phyloP scores from a whole-genome alignment of 2,113 vertebrate genomes.

The Nibea coibor region DNA sequence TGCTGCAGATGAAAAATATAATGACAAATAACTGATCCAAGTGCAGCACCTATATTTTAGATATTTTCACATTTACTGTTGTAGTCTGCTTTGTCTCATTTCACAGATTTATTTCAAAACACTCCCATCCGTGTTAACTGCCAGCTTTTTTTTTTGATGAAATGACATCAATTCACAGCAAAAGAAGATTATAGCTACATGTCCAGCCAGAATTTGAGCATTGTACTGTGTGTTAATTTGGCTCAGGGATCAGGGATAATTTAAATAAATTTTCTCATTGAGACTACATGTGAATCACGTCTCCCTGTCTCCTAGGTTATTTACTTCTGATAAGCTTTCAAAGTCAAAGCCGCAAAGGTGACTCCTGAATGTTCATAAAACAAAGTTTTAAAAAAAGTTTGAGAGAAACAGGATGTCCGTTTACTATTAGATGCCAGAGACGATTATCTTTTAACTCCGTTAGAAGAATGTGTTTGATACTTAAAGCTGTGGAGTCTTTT shows the following conservation, averaged over 20 bases:
- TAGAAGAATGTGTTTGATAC: background rate
- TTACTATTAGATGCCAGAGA: background rate
- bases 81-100: slow-evolving; percentile 14
- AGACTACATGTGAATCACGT: background rate
- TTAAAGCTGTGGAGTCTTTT: background rate
- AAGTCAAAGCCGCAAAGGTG: background rate
- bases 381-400: background rate
- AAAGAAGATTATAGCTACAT: slow-evolving; percentile 4
- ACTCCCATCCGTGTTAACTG: background rate
- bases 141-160: background rate
- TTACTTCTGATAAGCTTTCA: slow-evolving; percentile 10
- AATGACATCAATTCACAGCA: background rate
- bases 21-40: background rate
- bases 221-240: slow-evolving; percentile 6
- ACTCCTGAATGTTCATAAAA: background rate
- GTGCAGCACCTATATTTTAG: background rate
- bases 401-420: background rate
- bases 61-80: background rate
- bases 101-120: slow-evolving; percentile 2
- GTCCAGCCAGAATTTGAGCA: slow-evolving; percentile 13
- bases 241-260: slow-evolving; percentile 5
- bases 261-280: slow-evolving; percentile 1
- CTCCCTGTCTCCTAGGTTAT: background rate
- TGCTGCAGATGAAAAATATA: background rate
- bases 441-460: background rate